phyloP scores from a whole-genome alignment of 2,888 invertebrate species.

The Serrognathus titanus region DNA sequence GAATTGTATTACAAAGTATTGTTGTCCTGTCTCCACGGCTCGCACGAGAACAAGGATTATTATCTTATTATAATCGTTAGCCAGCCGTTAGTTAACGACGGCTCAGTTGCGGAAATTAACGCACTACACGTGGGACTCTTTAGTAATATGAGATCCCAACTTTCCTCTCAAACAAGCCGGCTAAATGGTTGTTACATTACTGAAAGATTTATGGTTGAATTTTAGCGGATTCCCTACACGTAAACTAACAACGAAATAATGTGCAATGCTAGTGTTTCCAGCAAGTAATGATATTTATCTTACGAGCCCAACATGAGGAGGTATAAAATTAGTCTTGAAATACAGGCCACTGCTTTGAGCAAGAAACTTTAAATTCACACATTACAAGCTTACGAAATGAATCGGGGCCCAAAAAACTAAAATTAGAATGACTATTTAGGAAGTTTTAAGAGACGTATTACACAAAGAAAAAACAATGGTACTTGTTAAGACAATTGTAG shows the following conservation, averaged over 20 bases:
- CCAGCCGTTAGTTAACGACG: conserved; percentile 18
- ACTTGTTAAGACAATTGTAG: too few relatives aligned
- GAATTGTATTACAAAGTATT: too few relatives aligned
- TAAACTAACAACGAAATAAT: background rate
- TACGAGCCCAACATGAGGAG: too few relatives aligned
- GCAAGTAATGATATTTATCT: background rate
- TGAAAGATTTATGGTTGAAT: conserved; percentile 6
- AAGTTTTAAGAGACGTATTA: too few relatives aligned
- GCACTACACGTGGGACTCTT: conserved; percentile 24
- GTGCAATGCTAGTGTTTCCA: background rate
- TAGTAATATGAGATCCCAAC: conserved; percentile 18
- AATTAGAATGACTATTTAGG: too few relatives aligned
- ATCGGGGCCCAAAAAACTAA: too few relatives aligned
- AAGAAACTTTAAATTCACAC: too few relatives aligned
- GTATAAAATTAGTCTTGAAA: too few relatives aligned
- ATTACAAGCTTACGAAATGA: too few relatives aligned
- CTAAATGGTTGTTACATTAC: conserved; percentile 13
- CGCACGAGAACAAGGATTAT: conserved; percentile 14
- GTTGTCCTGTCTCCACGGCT: background rate
- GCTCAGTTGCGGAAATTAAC: conserved; percentile 23
- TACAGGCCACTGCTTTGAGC: too few relatives aligned
- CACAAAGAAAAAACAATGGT: too few relatives aligned
- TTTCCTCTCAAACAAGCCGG: conserved; percentile 10
- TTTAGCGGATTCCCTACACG: background rate
- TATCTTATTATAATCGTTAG: conserved; percentile 28